phyloP scores from a whole-genome alignment of 35 echinoderm and acorn worm genomes.

The Hemicentrotus pulcherrimus region DNA sequence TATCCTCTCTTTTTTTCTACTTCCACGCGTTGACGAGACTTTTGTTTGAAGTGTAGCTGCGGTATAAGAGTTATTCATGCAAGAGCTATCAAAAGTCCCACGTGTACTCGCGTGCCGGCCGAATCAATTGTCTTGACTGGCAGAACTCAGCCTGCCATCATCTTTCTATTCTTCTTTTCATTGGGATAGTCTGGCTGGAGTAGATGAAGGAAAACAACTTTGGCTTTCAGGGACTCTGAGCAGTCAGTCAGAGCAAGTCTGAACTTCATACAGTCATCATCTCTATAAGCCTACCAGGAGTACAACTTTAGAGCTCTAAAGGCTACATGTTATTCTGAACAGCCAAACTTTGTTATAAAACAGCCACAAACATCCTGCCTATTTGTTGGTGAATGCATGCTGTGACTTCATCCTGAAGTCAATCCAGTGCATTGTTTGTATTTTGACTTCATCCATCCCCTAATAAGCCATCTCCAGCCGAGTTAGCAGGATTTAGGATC shows the following conservation, averaged over 20 bases:
- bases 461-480: not conserved
- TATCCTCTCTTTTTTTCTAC: not conserved
- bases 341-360: no score
- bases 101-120: slow-evolving; percentile 37
- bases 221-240: not conserved
- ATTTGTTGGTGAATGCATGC: not conserved
- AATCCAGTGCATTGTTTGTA: not conserved
- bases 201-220: not conserved
- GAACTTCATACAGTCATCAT: not conserved
- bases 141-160: not conserved
- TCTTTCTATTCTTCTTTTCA: not conserved
- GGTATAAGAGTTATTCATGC: slow-evolving; percentile 7
- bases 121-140: not conserved
- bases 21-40: slow-evolving; percentile 3
- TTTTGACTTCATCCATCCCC: not conserved
- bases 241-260: not conserved
- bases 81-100: not conserved
- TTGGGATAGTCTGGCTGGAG: not conserved
- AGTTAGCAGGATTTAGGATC: not conserved
- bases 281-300: not conserved
- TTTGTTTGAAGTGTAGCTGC: slow-evolving; percentile 23
- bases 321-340: no score
- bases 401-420: not conserved
- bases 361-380: no score
- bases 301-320: not conserved